Percentiles rank a stretch among this genome's conserved stretches.
These are phyloP conservation scores for Periplaneta americana DNA, from an alignment of 1,140 invertebrate species.

Conservation along the genomic window DNA sequence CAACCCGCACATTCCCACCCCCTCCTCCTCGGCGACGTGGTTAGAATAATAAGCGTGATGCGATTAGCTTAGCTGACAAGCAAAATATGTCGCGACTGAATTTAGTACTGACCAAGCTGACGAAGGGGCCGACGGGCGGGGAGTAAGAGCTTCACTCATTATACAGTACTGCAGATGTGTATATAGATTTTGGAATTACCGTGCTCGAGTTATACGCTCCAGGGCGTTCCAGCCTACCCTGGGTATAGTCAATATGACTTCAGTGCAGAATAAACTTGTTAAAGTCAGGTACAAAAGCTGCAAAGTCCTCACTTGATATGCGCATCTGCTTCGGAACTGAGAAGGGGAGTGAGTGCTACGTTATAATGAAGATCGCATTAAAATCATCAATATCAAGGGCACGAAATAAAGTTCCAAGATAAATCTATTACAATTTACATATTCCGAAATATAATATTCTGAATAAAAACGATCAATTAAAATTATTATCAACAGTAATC, in stretches of 20 bases:
- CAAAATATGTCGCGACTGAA: slow-evolving; percentile 8
- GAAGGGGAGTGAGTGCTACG: no score
- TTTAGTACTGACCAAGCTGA: slow-evolving; percentile 5
- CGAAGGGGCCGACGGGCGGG: neutral
- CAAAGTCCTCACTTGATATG: neutral
- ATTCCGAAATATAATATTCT: no score
- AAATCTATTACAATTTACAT: no score
- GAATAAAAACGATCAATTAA: no score
- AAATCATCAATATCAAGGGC: no score
- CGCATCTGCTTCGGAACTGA: no score
- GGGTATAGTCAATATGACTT: neutral
- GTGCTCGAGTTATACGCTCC: neutral
- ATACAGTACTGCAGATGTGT: neutral
- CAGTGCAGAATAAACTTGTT: neutral
- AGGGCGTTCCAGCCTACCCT: neutral
- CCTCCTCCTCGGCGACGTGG: neutral
- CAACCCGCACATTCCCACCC: neutral
- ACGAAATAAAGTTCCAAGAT: no score
- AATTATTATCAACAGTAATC: no score
- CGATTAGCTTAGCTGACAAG: slow-evolving; percentile 9
- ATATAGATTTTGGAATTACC: neutral
- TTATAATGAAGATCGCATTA: no score
- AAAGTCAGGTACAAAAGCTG: no score
- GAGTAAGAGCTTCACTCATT: neutral
- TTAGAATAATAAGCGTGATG: slow-evolving; percentile 6